phyloP scores from a whole-genome alignment of 2,797 vertebrate species.

The Eulemur mongoz region DNA sequence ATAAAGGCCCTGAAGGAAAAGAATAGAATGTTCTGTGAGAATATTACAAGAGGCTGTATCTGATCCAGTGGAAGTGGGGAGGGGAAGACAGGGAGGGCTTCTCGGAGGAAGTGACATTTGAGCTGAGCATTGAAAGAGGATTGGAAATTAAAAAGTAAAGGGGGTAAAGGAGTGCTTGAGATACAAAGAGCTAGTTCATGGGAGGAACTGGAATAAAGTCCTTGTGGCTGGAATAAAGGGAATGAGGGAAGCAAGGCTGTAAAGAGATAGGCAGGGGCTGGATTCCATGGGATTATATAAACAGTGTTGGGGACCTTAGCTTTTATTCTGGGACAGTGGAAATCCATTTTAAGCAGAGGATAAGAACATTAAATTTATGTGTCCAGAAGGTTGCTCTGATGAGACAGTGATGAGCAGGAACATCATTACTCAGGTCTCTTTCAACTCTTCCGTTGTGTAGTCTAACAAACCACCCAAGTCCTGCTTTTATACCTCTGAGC shows the following conservation, averaged over 20 bases:
- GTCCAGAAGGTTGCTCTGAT: not conserved
- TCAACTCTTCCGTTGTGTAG: not conserved
- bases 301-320: not conserved
- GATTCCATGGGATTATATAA: too few relatives aligned
- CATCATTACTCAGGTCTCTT: not conserved
- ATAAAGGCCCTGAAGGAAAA: constrained; percentile 20
- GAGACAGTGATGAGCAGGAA: not conserved
- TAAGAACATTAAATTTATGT: not conserved
- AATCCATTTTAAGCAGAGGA: not conserved
- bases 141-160: not conserved
- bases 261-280: not conserved
- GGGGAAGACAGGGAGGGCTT: not conserved
- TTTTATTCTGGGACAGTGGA: not conserved
- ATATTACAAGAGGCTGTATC: not conserved
- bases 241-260: not conserved
- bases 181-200: not conserved
- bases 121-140: not conserved
- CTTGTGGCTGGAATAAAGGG: not conserved
- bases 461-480: not conserved
- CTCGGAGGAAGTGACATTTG: not conserved
- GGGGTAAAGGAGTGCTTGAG: not conserved
- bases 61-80: not conserved
- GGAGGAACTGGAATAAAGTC: not conserved
- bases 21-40: not conserved
- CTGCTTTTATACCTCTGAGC: not conserved